Evolutionary conservation across 2,888 invertebrate species (phyloP).

Genomic region (Noctua pronuba): DNA sequence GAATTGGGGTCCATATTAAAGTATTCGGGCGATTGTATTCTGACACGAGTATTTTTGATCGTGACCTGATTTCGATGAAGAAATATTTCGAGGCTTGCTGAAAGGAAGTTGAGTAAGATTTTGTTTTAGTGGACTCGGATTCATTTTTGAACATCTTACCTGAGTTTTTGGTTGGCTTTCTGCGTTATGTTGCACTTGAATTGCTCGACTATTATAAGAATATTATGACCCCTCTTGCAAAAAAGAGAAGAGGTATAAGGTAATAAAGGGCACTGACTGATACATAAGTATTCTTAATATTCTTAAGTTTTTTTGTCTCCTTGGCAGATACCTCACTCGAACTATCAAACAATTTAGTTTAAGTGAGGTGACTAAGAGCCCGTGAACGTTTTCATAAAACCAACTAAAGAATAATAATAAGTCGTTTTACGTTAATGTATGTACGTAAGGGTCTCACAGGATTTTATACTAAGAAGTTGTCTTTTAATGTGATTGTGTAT

Average conservation of each 20-base stretch:
- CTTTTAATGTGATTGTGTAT: background rate
- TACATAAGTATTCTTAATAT: background rate
- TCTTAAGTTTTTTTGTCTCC: background rate
- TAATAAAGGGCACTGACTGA: background rate
- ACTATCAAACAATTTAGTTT: background rate
- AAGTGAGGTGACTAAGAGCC: too few species aligned
- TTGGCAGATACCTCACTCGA: too few species aligned
- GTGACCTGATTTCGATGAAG: conserved; percentile 30
- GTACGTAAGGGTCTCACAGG: background rate
- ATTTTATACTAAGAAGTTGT: background rate
- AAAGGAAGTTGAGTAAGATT: background rate
- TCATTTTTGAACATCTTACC: too few species aligned
- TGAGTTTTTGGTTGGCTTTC: background rate
- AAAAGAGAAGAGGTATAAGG: background rate
- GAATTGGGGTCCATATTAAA: conserved; percentile 52
- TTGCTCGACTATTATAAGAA: background rate
- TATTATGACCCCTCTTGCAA: background rate
- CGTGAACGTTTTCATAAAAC: background rate
- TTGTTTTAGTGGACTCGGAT: background rate
- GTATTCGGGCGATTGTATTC: conserved; percentile 12
- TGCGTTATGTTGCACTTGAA: background rate
- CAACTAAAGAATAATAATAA: background rate
- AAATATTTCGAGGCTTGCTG: conserved; percentile 31
- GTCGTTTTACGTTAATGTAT: background rate
- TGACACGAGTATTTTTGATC: conserved; percentile 42